These are phyloP conservation scores for Montipora efflorescens DNA, from an alignment of 64 coral and sea anemone genomes.

Conservation along the genomic window DNA sequence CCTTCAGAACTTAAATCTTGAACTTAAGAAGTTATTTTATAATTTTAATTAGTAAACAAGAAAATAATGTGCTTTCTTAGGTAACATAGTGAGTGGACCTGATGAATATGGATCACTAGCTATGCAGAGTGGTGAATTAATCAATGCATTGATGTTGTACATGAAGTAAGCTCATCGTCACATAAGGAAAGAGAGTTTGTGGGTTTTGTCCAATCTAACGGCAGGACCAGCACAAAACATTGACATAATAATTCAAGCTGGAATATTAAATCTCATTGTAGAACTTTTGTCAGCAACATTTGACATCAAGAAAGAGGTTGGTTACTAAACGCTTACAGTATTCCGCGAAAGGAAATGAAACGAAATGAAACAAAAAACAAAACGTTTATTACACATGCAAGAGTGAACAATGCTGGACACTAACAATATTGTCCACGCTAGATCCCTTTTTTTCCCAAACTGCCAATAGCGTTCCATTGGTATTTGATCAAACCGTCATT, in stretches of 20 bases:
- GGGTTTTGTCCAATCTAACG: constrained; percentile 92
- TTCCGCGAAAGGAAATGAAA: too few species aligned
- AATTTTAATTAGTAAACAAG: not conserved
- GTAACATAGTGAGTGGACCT: constrained; percentile 94
- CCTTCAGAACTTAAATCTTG: not conserved
- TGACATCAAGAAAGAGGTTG: constrained; percentile 98
- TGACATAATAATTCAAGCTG: constrained; percentile 57
- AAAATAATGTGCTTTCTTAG: constrained; percentile 1
- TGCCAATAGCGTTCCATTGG: too few species aligned
- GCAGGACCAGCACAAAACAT: constrained; percentile 71
- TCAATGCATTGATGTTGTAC: constrained; percentile 55
- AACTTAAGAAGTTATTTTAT: not conserved
- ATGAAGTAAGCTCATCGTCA: constrained; percentile 80
- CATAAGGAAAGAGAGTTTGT: constrained; percentile 92
- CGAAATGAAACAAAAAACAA: too few species aligned
- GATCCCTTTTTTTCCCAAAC: too few species aligned
- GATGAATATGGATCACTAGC: constrained; percentile 84
- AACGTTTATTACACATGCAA: too few species aligned
- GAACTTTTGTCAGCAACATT: constrained; percentile 78
- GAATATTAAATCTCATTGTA: constrained; percentile 68
- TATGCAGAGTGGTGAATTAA: constrained; percentile 63
- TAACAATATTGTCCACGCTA: too few species aligned
- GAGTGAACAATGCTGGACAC: too few species aligned
- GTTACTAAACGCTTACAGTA: not conserved
- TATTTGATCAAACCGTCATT: too few species aligned